Base-by-base conservation (phyloP, 2,797 vertebrate genomes). In the Chiroxiphia lanceolata region DNA sequence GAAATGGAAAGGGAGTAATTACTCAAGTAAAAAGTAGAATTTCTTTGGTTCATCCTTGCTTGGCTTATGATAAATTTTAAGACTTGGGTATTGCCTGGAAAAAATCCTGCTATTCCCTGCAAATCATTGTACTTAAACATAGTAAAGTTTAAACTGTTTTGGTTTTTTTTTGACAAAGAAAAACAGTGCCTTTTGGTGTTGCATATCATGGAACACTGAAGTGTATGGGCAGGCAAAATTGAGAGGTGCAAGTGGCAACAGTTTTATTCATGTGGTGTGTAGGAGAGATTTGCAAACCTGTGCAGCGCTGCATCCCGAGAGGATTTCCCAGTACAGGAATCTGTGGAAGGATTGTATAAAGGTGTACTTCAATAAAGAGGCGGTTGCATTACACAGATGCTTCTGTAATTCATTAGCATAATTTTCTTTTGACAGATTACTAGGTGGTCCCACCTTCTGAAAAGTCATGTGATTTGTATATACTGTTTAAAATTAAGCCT, bases 401-500 rank as follows among this genome's bases (percentile, higher is more conserved):
- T 97, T 97, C 97, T 97, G 92, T 98, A 98, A 97, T 97, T 97
- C 92, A 93, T 82, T 84, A 96, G 97, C 95, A 90, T 90, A 97
- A 92, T 94, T 96, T 96, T 97, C 94, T 95, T 97, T 96, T 97
- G 96, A 97, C 94, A 94, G 96, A 92, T 97, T 85, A 92, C 80
- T 97, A 97, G 97, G 95, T 98, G 97, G 89, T 97, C 95, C 95
- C 94, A 97, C 89, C 86, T 97, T 96, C 95, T 96, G 86, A 97
- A 98, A 97, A 97, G 97, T 95, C 91, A 97, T 97, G 97, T 97
- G 95, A 97, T 97, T 98, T 99, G 98, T 99, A 97, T 98, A 98
- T 98, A 97, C 96, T 99, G 98, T 98, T 98, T 96, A 98, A 98
- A 96, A 98, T 97, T 97, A 98, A 97, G 98, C 98, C 98, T 98